Evolutionary conservation across 2,113 vertebrate species (phyloP), one percentile per base, ranked within the genome.

Genomic region (Lepisosteus oculatus): DNA sequence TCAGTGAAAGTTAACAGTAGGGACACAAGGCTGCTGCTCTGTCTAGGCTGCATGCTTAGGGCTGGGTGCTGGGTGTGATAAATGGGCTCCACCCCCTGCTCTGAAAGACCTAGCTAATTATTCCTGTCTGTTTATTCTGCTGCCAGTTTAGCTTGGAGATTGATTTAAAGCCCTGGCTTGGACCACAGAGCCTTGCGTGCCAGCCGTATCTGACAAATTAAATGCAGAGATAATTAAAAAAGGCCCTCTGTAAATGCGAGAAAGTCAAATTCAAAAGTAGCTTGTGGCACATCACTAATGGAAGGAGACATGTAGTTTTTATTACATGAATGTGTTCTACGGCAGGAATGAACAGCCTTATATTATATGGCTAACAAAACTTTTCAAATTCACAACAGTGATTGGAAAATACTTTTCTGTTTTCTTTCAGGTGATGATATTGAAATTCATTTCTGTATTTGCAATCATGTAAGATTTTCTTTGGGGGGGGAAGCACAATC

Each of bases 121-220:
- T 69, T 73, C 65, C 56, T 61, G 11, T 54, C 63, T 65, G 69
- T 76, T 78, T 76, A 73, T 74, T 66, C 63, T 55, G 2, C 62
- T 68, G 74, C 71, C 74, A 72, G 57, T 43, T 15, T 72, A 51
- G 45, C 72, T 78, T 14, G 15, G 72, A 67, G 56, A 56, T 69
- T 51, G 63, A 71, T 66, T 73, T 64, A 72, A 66, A 72, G 51
- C 51, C 56, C 15, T 47, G 61, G 65, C 45, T 70, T 62, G 55
- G 57, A 17, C 70, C 71, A 55, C n/a, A 6, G 4, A 63, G 43
- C 47, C 64, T 56, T 68, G 68, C 3, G 44, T 63, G 61, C 65
- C 71, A 74, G 61, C 55, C 15, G 42, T 62, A 63, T 65, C 65
- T 76, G 47, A 76, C 67, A 45, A 70, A 64, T 43, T 63, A 73